phyloP scores from a whole-genome alignment of 2,888 invertebrate species.

The Cephus sareptanus region DNA sequence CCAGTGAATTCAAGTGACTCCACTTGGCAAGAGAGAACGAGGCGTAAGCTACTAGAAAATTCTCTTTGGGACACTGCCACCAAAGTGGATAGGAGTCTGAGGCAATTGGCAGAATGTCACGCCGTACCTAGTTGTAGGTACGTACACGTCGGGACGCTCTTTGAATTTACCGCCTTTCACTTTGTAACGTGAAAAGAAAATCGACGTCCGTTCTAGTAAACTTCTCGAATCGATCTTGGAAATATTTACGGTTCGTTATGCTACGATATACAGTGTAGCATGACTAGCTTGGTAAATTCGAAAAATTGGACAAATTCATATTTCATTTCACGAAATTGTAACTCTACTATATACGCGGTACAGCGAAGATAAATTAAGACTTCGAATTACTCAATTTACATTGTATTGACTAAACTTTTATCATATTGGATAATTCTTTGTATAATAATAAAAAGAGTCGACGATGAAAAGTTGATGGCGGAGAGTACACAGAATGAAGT shows the following conservation, averaged over 20 bases:
- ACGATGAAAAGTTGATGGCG: not conserved
- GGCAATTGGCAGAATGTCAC: not conserved
- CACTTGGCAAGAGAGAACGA: constrained; percentile 43
- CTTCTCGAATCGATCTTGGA: not conserved
- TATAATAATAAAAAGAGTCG: too few species aligned
- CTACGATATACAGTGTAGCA: not conserved
- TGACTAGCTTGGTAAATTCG: not conserved
- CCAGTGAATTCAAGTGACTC: constrained; percentile 22
- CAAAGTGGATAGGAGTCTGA: constrained; percentile 16
- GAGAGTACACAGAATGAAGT: not conserved
- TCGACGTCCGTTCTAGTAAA: not conserved
- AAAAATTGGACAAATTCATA: too few species aligned
- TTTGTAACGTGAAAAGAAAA: not conserved
- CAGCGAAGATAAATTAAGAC: too few species aligned
- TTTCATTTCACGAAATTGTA: too few species aligned
- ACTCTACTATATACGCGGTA: too few species aligned
- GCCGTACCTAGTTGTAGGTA: not conserved
- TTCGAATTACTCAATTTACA: too few species aligned
- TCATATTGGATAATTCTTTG: too few species aligned
- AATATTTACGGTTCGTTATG: not conserved
- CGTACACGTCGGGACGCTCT: not conserved
- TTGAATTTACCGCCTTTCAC: not conserved
- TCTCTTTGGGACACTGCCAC: constrained; percentile 62
- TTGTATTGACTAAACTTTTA: too few species aligned
- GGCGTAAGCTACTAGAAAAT: constrained; percentile 56